phyloP scores from a whole-genome alignment of 1,140 invertebrate species.

The Ditylenchus dipsaci region DNA sequence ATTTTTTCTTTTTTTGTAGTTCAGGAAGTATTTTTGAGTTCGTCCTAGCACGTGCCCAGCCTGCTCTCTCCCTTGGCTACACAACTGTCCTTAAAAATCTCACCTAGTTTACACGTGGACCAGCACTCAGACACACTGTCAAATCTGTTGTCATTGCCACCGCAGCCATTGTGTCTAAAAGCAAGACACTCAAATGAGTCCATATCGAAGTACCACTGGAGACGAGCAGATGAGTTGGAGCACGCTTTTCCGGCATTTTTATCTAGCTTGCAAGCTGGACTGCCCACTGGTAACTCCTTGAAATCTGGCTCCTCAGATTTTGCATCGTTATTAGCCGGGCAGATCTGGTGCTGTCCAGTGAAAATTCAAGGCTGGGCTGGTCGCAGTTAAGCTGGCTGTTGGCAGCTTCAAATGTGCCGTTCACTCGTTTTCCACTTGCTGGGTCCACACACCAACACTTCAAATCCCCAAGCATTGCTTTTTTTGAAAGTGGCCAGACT shows the following conservation, averaged over 20 bases:
- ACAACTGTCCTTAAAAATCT: no score
- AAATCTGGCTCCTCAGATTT: not conserved
- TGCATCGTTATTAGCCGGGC: not conserved
- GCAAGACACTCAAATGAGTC: slow-evolving; percentile 29
- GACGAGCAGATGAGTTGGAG: not conserved
- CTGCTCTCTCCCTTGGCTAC: no score
- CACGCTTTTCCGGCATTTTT: slow-evolving; percentile 9
- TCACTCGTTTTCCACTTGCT: not conserved
- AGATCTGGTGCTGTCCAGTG: not conserved
- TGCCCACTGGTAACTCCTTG: not conserved
- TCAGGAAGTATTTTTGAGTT: no score
- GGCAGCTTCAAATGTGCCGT: not conserved
- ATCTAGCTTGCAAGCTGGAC: not conserved
- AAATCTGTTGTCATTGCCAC: slow-evolving; percentile 33
- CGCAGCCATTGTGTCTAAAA: slow-evolving; percentile 35
- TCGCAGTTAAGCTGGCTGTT: not conserved
- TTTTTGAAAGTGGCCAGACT: not conserved
- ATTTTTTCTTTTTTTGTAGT: no score
- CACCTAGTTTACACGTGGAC: slow-evolving; percentile 25
- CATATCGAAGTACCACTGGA: slow-evolving; percentile 31
- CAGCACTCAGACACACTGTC: slow-evolving; percentile 24
- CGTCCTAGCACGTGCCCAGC: no score
- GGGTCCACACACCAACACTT: not conserved
- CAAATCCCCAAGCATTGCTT: not conserved
- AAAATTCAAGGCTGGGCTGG: not conserved